Evolutionary conservation across 2,113 vertebrate genomes (phyloP).

Genomic region (Smithornis capensis): DNA sequence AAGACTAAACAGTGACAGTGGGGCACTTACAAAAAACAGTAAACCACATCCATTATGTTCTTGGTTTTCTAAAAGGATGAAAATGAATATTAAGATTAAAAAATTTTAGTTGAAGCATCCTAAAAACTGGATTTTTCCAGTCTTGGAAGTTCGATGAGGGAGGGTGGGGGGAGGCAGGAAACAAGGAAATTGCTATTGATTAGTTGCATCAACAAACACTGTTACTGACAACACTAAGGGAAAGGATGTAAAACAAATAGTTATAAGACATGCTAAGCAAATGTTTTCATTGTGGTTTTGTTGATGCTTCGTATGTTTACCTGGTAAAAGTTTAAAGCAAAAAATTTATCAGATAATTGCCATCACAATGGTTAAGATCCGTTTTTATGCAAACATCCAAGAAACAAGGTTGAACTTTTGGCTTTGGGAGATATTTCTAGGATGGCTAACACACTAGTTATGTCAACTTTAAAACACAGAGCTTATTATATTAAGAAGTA

Average conservation of each 20-base stretch:
- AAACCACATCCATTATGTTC: not conserved
- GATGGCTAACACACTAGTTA: not conserved
- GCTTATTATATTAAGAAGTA: not conserved
- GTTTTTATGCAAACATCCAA: not conserved
- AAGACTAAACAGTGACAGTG: not conserved
- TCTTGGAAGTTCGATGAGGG: not conserved
- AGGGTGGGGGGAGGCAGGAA: not conserved
- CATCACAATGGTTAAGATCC: not conserved
- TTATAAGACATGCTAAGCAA: not conserved
- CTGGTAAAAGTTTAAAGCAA: not conserved
- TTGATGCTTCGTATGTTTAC: not conserved
- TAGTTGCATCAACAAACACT: not conserved
- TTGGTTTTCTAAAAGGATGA: not conserved
- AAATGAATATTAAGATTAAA: not conserved
- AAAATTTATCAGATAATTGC: not conserved
- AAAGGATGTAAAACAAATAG: not conserved
- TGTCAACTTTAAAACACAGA: not conserved
- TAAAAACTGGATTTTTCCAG: not conserved
- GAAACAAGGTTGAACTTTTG: not conserved
- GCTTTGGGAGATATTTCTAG: not conserved
- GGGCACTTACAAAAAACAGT: not conserved
- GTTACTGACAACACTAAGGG: not conserved
- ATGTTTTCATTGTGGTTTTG: not conserved
- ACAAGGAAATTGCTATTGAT: not conserved
- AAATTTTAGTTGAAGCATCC: not conserved